Percentiles rank a stretch among this genome's conserved stretches.
Conservation (phyloP, 2,797 vertebrate genomes). For the Neosilurus mollespiculum region DNA sequence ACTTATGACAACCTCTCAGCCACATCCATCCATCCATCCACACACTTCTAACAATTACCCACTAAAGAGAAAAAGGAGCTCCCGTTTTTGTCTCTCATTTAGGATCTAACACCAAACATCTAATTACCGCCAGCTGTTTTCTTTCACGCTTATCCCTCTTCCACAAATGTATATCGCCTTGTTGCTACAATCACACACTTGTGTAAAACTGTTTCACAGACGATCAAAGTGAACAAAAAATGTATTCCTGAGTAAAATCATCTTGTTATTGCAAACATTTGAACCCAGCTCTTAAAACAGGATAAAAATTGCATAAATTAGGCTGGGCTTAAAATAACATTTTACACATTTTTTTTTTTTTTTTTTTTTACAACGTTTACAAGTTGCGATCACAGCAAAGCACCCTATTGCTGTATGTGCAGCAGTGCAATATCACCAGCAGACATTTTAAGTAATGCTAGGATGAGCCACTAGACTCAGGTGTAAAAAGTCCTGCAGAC, state of each 20-base stretch:
- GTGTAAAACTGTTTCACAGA: background rate
- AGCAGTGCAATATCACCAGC: background rate
- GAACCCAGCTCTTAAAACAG: background rate
- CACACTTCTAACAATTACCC: slow-evolving; percentile 36
- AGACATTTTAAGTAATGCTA: background rate
- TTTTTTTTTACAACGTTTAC: background rate
- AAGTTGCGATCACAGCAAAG: background rate
- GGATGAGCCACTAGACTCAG: too few relatives aligned
- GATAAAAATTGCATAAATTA: background rate
- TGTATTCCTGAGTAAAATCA: background rate
- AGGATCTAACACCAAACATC: slow-evolving; percentile 51
- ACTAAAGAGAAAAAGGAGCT: background rate
- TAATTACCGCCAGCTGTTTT: slow-evolving; percentile 34
- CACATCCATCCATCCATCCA: background rate
- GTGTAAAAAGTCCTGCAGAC: too few relatives aligned
- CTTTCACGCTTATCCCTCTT: background rate
- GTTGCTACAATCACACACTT: background rate
- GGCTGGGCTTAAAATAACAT: background rate
- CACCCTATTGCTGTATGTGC: background rate
- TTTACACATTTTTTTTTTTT: too few relatives aligned
- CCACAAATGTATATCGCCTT: background rate
- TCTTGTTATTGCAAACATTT: background rate
- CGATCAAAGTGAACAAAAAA: background rate
- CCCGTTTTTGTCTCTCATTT: slow-evolving; percentile 41
- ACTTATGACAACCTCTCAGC: background rate